These are phyloP conservation scores for Falco biarmicus DNA, from an alignment of 2,797 vertebrate species.

Conservation along the genomic window DNA sequence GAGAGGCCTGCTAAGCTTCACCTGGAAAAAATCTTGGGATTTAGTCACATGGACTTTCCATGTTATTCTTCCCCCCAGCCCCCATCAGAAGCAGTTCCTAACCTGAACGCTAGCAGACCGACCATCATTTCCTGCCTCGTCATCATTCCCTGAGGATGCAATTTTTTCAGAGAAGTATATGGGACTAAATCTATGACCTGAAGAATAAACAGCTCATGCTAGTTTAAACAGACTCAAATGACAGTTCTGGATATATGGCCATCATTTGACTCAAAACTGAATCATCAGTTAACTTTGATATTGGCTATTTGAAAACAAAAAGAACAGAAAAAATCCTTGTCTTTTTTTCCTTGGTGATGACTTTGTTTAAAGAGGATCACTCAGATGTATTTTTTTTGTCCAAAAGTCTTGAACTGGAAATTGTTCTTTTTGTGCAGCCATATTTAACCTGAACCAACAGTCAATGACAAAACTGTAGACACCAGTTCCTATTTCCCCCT, in stretches of 20 bases:
- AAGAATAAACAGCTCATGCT: neutral
- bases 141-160: neutral
- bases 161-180: neutral
- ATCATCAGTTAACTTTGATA: neutral
- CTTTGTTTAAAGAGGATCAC: neutral
- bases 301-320: neutral
- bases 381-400: neutral
- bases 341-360: neutral
- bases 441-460: neutral
- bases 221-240: neutral
- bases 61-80: neutral
- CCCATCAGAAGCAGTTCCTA: neutral
- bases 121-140: neutral
- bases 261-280: neutral
- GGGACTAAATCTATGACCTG: neutral
- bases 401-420: neutral
- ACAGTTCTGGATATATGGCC: neutral
- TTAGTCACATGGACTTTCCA: neutral
- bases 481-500: neutral
- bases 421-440: neutral
- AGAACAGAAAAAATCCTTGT: neutral
- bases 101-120: neutral
- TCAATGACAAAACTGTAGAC: neutral
- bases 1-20: neutral
- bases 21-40: neutral